Evolutionary conservation across 1,140 invertebrate genomes (phyloP), one percentile per base, ranked within the genome.

Genomic region (Apis cerana): DNA sequence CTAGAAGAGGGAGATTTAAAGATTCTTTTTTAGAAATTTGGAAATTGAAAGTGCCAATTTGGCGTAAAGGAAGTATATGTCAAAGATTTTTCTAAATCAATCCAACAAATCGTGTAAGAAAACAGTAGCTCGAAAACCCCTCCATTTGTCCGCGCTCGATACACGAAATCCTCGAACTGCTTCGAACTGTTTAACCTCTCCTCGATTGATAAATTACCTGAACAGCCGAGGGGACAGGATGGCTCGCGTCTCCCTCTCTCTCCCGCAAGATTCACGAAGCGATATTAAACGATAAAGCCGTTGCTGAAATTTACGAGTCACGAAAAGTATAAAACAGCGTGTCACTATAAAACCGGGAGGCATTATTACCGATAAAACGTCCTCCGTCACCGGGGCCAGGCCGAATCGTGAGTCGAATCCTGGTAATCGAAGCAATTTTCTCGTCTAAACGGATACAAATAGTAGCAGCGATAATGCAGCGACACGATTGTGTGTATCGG

Each of bases 401-500:
- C 59, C 27, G 68, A 81, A 84, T 81, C 74, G 64, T 74, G 80
- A 64, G 67, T 43, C 27, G 75, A 59, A 70, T 78, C 70, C 19
- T 62, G 79, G 75, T 75, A 79, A 80, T 76, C 48, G 72, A 72
- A 75, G 69, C 62, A 87, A 72, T 69, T 80, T 56, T 33, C 23
- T 54, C 80, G 82, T 81, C 58, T 83, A 81, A 87, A 88, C 77
- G 68, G 76, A 88, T 88, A 85, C 79, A 82, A 88, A 88, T 83
- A 78, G 71, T 71, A 82, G 33, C 48, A 19, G 70, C 62, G 86
- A 83, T 88, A 82, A 88, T 88, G 70, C 71, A 65, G 71, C n/a
- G 83, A 70, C 75, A 69, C 75, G 62, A 2, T 56, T 64, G 69
- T 79, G 69, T 79, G 75, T 78, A 75, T 84, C 69, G 82, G 2